A percentile compares a stretch with the other conserved stretches of the same genome.
These are phyloP conservation scores for Yponomeuta cagnagella DNA, from an alignment of 2,888 invertebrate species.

Conservation along the genomic window DNA sequence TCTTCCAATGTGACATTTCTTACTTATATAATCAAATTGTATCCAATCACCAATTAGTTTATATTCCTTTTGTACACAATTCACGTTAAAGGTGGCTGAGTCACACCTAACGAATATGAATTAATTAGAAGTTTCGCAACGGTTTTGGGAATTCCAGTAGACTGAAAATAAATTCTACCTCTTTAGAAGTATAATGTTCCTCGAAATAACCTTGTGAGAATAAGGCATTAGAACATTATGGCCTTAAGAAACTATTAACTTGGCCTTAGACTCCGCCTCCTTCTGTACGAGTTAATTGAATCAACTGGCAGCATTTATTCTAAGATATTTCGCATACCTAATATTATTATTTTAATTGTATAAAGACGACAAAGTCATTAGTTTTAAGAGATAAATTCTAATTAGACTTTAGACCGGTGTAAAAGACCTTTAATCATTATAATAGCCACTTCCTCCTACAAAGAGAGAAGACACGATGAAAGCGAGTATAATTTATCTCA, in stretches of 20 bases:
- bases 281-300: neutral
- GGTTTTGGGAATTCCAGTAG: too few relatives aligned
- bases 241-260: neutral
- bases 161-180: too few relatives aligned
- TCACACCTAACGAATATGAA: neutral
- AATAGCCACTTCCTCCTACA: too few relatives aligned
- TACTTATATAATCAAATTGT: too few relatives aligned
- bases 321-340: neutral
- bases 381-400: too few relatives aligned
- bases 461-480: too few relatives aligned
- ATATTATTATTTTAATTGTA: neutral
- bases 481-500: neutral
- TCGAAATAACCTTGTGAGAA: neutral
- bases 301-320: constrained; percentile 1
- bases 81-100: neutral
- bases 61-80: neutral
- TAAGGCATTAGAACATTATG: neutral
- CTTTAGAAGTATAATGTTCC: neutral
- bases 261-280: constrained; percentile 1
- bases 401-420: too few relatives aligned
- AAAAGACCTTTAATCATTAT: too few relatives aligned
- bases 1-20: too few relatives aligned
- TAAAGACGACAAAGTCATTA: neutral
- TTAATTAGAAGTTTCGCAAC: too few relatives aligned
- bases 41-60: neutral